phyloP scores from a whole-genome alignment of 2,797 vertebrate species.

The Eupleurogrammus muticus region DNA sequence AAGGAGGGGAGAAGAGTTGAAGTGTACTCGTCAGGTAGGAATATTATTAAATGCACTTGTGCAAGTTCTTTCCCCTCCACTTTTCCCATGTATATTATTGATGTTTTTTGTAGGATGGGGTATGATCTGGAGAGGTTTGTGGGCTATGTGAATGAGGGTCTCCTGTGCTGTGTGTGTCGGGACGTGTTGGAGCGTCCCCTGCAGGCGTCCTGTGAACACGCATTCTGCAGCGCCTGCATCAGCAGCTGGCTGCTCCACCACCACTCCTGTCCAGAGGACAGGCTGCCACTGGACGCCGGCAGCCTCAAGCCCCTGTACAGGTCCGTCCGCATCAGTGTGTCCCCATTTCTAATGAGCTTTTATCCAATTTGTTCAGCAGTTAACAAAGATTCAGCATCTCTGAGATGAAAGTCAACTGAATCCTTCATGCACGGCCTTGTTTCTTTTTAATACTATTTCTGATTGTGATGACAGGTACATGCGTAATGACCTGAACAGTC shows the following conservation, averaged over 20 bases:
- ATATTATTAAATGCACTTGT: not conserved
- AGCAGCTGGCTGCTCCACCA: conserved; percentile 91
- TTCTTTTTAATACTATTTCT: conserved; percentile 2
- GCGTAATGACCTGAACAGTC: conserved; percentile 90
- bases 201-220: conserved; percentile 94
- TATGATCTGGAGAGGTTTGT: conserved; percentile 93
- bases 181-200: conserved; percentile 90
- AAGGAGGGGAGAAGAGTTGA: conserved; percentile 31
- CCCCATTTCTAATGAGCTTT: not conserved
- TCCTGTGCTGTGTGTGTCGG: conserved; percentile 91
- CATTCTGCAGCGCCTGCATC: conserved; percentile 91
- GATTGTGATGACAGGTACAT: conserved; percentile 85
- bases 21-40: conserved; percentile 59
- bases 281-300: conserved; percentile 84
- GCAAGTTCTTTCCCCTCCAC: not conserved
- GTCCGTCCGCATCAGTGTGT: conserved; percentile 64
- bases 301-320: conserved; percentile 89
- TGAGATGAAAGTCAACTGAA: not conserved
- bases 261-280: conserved; percentile 91
- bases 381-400: not conserved
- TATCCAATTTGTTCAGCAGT: not conserved
- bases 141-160: conserved; percentile 92
- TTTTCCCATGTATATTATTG: not conserved
- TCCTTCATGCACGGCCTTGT: too few species aligned
- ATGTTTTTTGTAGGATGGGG: conserved; percentile 84